These are phyloP conservation scores for Hippocampus kuda DNA, from an alignment of 2,797 vertebrate genomes.

Conservation along the genomic window DNA sequence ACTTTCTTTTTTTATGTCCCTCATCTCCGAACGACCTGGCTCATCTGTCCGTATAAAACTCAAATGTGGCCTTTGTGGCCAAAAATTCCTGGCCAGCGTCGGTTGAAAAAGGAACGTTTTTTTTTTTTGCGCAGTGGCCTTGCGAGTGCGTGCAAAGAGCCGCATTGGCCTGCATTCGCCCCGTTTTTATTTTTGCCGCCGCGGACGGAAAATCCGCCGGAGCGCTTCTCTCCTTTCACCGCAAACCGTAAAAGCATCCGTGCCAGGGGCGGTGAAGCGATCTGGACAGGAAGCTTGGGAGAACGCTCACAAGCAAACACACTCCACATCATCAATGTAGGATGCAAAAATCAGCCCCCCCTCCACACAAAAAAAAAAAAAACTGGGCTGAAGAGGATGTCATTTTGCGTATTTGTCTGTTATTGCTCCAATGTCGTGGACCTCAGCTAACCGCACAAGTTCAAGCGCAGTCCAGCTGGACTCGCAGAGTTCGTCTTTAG, in stretches of 20 bases:
- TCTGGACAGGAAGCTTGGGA: constrained; percentile 23
- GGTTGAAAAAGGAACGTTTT: constrained; percentile 13
- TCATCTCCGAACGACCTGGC: no score
- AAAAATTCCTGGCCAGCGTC: not conserved
- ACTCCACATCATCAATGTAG: not conserved
- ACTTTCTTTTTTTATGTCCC: no score
- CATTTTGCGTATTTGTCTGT: constrained; percentile 9
- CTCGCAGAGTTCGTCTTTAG: constrained; percentile 44
- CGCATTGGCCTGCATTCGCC: constrained; percentile 49
- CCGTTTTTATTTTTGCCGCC: constrained; percentile 65
- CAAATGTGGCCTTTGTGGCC: not conserved
- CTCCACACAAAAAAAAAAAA: not conserved
- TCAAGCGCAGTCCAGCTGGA: constrained; percentile 46
- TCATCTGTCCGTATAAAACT: not conserved
- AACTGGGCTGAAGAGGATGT: not conserved
- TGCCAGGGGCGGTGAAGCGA: constrained; percentile 15
- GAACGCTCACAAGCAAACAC: constrained; percentile 21
- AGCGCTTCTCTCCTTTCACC: constrained; percentile 57
- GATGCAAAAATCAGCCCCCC: not conserved
- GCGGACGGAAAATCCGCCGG: constrained; percentile 66
- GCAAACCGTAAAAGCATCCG: constrained; percentile 32
- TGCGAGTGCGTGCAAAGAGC: constrained; percentile 30
- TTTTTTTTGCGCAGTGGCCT: constrained; percentile 28
- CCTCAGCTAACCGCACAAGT: constrained; percentile 42
- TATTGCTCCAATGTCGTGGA: constrained; percentile 10